Base-by-base conservation (phyloP, 2,113 vertebrate species). In the Lampris incognitus region DNA sequence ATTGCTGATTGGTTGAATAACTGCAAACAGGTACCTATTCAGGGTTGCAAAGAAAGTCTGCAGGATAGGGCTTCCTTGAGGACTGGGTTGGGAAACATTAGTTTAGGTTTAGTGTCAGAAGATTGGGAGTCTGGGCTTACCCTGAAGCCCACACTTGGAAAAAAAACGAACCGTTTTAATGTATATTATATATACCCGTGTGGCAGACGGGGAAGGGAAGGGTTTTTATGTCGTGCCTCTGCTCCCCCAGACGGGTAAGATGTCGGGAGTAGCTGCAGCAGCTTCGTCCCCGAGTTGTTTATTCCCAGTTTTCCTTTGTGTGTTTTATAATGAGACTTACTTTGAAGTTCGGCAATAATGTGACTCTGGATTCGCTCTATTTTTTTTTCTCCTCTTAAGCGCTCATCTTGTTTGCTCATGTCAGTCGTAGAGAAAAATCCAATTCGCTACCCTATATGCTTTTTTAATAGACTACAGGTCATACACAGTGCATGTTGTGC, bases 401-500 rank as follows among this genome's bases (percentile, higher is more conserved):
- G 57, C 66, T 72, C 24, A 24, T 24, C 24, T 24, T 24, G 24
- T 24, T 24, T 24, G 24, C 24, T 24, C 24, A 24, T 24, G 24
- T 24, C 24, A 24, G 24, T 24, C 24, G 24, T 24, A 24, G 24
- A 24, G 24, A 24, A 24, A 24, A 24, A 24, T 24, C 24, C 5
- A 51, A 65, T 46, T 77, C 51, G 64, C 61, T 5, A 49, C n/a
- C 37, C 1, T 66, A 56, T 54, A 24, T 24, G 24, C 54, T 44
- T 13, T 2, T 57, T 50, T 4, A 75, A 44, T 66, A 52, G 83
- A 76, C 37, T 42, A 36, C 72, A 79, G 88, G 77, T 89, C 85
- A 81, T 50, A 7, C 44, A 59, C n/a, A 86, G 91, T 90, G 84
- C 87, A 87, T n/a, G 9, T 69, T 71, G 75, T 69, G 51, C 42